Evolutionary conservation across 1,140 invertebrate genomes (phyloP).

Genomic region (Fopius arisanus): DNA sequence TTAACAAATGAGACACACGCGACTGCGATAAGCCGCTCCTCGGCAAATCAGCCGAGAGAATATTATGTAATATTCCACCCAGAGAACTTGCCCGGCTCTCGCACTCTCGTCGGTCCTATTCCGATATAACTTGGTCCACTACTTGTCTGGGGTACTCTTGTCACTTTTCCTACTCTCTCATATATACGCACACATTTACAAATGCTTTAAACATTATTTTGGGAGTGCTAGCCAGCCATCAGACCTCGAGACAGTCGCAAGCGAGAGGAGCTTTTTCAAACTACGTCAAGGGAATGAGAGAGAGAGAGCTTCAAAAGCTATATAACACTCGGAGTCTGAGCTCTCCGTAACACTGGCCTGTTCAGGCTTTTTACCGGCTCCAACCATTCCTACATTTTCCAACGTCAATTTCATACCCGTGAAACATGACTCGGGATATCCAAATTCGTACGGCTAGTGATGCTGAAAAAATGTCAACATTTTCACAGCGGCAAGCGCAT

Average conservation of each 20-base stretch:
- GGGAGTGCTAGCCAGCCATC: constrained; percentile 46
- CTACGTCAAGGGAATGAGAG: not conserved
- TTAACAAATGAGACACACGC: constrained; percentile 5
- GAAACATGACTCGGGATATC: constrained; percentile 29
- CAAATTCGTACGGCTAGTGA: constrained; percentile 22
- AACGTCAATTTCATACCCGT: constrained; percentile 1
- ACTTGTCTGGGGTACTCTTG: constrained; percentile 11
- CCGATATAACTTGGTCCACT: constrained; percentile 1
- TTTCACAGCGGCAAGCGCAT: too few relatives aligned
- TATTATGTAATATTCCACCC: constrained; percentile 39
- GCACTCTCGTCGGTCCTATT: not conserved
- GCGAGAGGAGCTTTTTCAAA: not conserved
- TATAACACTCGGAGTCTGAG: not conserved
- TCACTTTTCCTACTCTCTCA: constrained; percentile 10
- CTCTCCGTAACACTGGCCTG: not conserved
- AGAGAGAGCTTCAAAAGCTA: constrained; percentile 4
- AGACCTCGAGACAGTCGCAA: constrained; percentile 25
- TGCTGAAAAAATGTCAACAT: constrained; percentile 1
- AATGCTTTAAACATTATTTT: constrained; percentile 49
- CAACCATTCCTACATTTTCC: not conserved
- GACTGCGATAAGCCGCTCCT: not conserved
- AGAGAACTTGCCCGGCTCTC: not conserved
- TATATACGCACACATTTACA: not conserved
- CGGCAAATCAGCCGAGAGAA: constrained; percentile 12
- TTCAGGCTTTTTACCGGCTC: not conserved